Percentiles rank a stretch among this genome's conserved stretches.
Evolutionary conservation across 2,113 vertebrate species (phyloP).

Genomic region (Ginglymostoma cirratum): DNA sequence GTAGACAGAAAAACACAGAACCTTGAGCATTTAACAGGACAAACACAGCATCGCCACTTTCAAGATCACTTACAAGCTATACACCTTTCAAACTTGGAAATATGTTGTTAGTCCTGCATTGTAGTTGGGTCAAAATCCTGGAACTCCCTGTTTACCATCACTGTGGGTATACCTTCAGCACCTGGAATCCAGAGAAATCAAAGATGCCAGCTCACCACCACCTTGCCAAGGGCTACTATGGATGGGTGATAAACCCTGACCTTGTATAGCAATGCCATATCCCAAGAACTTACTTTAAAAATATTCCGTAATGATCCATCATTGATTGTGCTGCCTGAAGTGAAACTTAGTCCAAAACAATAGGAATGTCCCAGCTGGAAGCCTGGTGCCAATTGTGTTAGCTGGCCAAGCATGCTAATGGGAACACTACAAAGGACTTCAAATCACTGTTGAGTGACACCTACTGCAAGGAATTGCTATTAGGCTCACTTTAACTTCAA

Average conservation of each 20-base stretch:
- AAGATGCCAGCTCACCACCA: neutral
- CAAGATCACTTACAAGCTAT: neutral
- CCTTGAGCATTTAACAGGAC: neutral
- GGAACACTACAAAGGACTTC: neutral
- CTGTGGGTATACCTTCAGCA: neutral
- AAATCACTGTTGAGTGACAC: neutral
- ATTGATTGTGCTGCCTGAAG: neutral
- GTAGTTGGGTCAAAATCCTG: neutral
- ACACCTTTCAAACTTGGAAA: neutral
- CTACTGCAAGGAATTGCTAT: neutral
- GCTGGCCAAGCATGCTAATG: neutral
- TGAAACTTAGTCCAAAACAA: neutral
- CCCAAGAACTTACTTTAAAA: neutral
- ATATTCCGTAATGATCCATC: neutral
- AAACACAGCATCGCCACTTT: neutral
- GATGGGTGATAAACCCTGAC: neutral
- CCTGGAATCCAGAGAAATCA: neutral
- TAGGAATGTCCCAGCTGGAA: neutral
- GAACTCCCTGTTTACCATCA: neutral
- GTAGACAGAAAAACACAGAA: neutral
- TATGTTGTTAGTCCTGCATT: neutral
- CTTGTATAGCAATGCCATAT: neutral
- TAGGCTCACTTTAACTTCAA: neutral
- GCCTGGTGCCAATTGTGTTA: neutral
- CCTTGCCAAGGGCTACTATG: neutral